Base-by-base conservation (phyloP, 2,113 vertebrate species). In the Embiotoca jacksoni region DNA sequence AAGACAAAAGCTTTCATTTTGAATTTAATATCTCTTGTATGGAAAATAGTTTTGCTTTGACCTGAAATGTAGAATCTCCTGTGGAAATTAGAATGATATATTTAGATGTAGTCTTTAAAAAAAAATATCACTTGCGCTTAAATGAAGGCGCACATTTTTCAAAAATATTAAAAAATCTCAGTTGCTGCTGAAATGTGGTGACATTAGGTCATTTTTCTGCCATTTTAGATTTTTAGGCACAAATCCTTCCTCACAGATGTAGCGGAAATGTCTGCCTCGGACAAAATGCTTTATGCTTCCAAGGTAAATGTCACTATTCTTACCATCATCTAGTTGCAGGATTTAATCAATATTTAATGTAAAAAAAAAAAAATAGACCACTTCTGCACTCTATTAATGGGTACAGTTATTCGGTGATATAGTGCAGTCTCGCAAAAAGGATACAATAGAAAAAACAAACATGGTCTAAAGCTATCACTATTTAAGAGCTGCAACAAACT, bases 401-500 rank as follows among this genome's bases (percentile, higher is more conserved):
- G 41, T 11, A 78, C 33, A 23, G 41, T 47, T 52, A 70, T 41
- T 36, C 49, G 50, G 60, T 54, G 63, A 50, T 72, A 78, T n/a
- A 76, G 46, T 66, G 70, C 49, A 72, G 69, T 82, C 75, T 75
- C 36, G 50, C 66, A 61, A 69, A 84, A 30, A 10, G 33, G 62
- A 14, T 68, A 81, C 30, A 63, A 83, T 68, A 60, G 74, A 16
- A 56, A 49, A 71, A 74, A 32, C 54, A 62, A 69, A 71, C 35
- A 74, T 44, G 6, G 46, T 37, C 60, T 76, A 80, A 65, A 80
- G 39, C 72, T 75, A 37, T 65, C 59, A 83, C 77, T 37, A 60
- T 33, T 68, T 5, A 68, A 72, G 65, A 82, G 64, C 41, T 61
- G 71, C 56, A 49, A 66, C 68, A 75, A 78, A 63, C 35, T 41